Evolutionary conservation across 2,797 vertebrate genomes (phyloP).

Genomic region (Okamejei kenojei): DNA sequence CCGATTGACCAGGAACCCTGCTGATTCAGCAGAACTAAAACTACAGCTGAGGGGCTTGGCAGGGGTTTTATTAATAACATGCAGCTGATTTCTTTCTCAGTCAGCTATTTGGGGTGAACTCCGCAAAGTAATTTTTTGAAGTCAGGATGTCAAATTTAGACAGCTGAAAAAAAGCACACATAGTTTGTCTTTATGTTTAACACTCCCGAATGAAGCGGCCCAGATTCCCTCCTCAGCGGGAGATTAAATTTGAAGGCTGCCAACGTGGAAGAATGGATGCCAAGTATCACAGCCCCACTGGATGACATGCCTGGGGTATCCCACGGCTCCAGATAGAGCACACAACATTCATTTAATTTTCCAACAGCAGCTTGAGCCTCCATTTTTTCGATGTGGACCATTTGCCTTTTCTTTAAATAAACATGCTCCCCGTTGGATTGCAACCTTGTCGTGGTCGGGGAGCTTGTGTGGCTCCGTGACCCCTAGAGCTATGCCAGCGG

Average conservation of each 20-base stretch:
- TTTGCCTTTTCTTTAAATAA: neutral
- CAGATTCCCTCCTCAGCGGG: neutral
- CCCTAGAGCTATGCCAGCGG: too few relatives aligned
- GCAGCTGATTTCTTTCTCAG: neutral
- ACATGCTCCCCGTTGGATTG: too few relatives aligned
- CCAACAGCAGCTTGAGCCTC: neutral
- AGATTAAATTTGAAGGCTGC: neutral
- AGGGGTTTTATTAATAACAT: neutral
- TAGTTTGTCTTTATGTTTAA: neutral
- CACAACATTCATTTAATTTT: neutral
- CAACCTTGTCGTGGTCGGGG: too few relatives aligned
- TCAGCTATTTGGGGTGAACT: conserved; percentile 21
- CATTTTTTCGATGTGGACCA: neutral
- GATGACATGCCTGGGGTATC: neutral
- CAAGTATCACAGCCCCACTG: neutral
- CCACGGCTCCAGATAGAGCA: neutral
- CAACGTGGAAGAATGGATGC: neutral
- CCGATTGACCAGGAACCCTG: neutral
- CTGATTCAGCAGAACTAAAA: neutral
- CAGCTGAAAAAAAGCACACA: conserved; percentile 12
- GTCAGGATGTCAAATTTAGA: conserved; percentile 32
- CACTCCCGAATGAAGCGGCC: neutral
- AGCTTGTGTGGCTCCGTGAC: too few relatives aligned
- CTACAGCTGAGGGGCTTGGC: neutral
- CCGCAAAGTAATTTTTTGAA: neutral